A percentile compares a stretch with the other conserved stretches of the same genome.
Evolutionary conservation across 2,888 invertebrate genomes (phyloP).

Genomic region (Nudaria mundana): DNA sequence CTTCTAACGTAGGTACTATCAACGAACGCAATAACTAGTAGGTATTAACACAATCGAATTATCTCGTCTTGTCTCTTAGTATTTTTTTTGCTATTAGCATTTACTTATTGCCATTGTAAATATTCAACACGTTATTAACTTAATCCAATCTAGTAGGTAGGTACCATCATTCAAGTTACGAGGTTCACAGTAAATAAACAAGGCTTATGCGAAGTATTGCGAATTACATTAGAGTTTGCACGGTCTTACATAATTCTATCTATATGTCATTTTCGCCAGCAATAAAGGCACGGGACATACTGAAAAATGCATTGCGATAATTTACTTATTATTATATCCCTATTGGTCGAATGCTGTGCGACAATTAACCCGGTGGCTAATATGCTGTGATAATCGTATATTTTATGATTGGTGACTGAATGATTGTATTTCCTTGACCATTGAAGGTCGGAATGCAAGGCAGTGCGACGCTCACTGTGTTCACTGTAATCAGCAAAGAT

Average conservation of each 20-base stretch:
- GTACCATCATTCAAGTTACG: constrained; percentile 25
- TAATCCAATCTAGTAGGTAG: constrained; percentile 22
- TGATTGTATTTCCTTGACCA: constrained; percentile 73
- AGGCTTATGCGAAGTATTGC: constrained; percentile 63
- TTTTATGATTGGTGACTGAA: constrained; percentile 59
- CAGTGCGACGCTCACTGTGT: constrained; percentile 58
- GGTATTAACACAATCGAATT: constrained; percentile 21
- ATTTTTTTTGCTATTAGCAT: constrained; percentile 46
- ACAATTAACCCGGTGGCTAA: constrained; percentile 49
- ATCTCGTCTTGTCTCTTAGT: constrained; percentile 41
- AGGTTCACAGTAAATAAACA: constrained; percentile 19
- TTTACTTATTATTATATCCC: constrained; percentile 30
- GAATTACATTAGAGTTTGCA: constrained; percentile 38
- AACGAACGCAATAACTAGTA: constrained; percentile 14
- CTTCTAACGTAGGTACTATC: constrained; percentile 8
- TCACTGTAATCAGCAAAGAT: constrained; percentile 43
- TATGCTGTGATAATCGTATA: constrained; percentile 55
- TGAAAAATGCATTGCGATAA: constrained; percentile 57
- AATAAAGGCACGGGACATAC: constrained; percentile 4
- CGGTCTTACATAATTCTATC: constrained; percentile 9
- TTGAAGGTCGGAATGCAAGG: constrained; percentile 68
- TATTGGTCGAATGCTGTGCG: constrained; percentile 53
- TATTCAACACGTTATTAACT: constrained; percentile 55
- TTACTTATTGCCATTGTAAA: constrained; percentile 64
- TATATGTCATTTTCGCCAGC: neutral